Base-by-base conservation (phyloP, 1,140 invertebrate genomes). In the Platyscapa corneri region DNA sequence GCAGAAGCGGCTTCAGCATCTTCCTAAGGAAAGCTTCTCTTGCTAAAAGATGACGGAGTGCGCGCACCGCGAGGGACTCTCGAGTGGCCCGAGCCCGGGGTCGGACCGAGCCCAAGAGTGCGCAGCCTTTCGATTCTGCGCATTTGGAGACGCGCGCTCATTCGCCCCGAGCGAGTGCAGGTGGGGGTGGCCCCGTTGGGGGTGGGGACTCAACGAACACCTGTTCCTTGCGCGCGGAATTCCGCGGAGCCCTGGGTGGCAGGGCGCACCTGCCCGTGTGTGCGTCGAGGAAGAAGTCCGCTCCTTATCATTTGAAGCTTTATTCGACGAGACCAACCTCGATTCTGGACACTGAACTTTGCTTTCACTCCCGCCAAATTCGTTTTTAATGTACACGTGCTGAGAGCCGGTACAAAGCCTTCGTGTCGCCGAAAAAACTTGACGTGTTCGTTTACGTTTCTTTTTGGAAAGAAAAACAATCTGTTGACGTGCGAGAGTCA, bases 1-100 rank as follows among this genome's bases (percentile, higher is more conserved):
- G 70, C 23, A 74, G 20, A 6, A 74, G 37, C 39, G 70, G 37
- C 70, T n/a, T 42, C 37, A 42, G 20, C 70, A 74, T 74, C 37
- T 42, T 74, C 70, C 70, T 27, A 1, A 1, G 23, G 70, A 27
- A 16, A 0, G 70, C n/a, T 39, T 20, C 37, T 74, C 7, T 18
- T 10, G 70, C 8, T 60, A 3, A 27, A 2, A 60, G 23, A 0
- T 27, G 10, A 14, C 37, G 37, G 23, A 74, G 70, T 42, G 39
- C 70, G 70, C 70, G 70, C 37, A 14, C 70, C 37, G 39, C 70
- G 70, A 42, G 70, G 70, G n/a, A 74, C 70, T 74, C 70, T 39
- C 37, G 70, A 74, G 37, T 10, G 16, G 37, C n/a, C 37, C 1
- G 27, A 16, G 37, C 3, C 37, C 7, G 23, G 16, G 0, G 8